A percentile compares a stretch with the other conserved stretches of the same genome.
These are phyloP conservation scores for Conger conger DNA, from an alignment of 2,113 vertebrate species.

Conservation along the genomic window DNA sequence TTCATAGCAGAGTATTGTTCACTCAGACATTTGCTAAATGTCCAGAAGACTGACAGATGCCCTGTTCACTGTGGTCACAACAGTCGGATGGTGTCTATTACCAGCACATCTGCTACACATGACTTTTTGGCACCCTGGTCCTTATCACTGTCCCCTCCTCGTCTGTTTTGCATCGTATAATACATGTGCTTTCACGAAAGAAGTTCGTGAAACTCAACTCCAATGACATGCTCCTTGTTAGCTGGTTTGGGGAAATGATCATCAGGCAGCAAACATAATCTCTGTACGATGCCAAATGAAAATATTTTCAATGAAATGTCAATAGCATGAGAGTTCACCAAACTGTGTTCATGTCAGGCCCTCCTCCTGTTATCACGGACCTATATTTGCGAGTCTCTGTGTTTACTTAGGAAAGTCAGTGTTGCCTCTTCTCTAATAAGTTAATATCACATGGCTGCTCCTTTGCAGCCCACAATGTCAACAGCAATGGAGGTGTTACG, in stretches of 20 bases:
- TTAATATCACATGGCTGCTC: background rate
- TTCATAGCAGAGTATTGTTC: conserved; percentile 56
- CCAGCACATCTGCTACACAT: conserved; percentile 81
- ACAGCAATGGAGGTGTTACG: background rate
- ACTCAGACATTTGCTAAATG: conserved; percentile 67
- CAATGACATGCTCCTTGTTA: too few relatives aligned
- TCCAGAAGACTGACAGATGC: conserved; percentile 79
- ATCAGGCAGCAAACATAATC: too few relatives aligned
- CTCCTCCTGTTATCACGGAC: too few relatives aligned
- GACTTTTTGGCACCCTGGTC: conserved; percentile 72
- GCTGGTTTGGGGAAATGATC: too few relatives aligned
- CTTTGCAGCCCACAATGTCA: background rate
- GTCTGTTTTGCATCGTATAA: conserved; percentile 30
- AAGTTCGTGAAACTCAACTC: background rate
- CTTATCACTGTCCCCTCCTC: conserved; percentile 44
- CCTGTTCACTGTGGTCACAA: conserved; percentile 78
- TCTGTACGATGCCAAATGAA: too few relatives aligned
- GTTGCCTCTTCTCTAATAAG: too few relatives aligned
- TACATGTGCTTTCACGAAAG: conserved; percentile 44
- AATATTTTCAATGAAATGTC: too few relatives aligned
- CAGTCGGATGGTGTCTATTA: conserved; percentile 82
- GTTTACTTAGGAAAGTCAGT: too few relatives aligned
- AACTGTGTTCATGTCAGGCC: too few relatives aligned
- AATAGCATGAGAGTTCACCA: too few relatives aligned
- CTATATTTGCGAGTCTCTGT: background rate